Evolutionary conservation across 2,888 invertebrate species (phyloP), one percentile per base, ranked within the genome.

Genomic region (Ochropleura leucogaster): DNA sequence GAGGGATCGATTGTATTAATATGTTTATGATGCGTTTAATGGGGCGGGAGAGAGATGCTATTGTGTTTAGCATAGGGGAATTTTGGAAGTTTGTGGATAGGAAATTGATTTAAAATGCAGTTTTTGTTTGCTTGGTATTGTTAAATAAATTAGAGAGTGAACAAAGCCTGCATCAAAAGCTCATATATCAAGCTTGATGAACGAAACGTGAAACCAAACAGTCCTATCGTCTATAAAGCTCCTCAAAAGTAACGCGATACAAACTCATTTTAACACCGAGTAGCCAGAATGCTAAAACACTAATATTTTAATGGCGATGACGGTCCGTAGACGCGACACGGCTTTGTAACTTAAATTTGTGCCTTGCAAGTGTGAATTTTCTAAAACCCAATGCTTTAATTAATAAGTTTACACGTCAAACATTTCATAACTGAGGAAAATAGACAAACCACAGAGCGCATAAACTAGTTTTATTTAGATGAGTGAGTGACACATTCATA

Each of bases 11-110:
- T 79, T 87, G 82, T 84, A 73, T 57, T 67, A 71, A 71, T 80
- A 81, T 77, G 84, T 79, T 81, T 85, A 86, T 84, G 83, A 85
- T 68, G 82, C 79, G 86, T 74, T 85, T 85, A 86, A 90, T 90
- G 86, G 84, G 68, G 79, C 87, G 85, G 80, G 82, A 83, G 84
- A 81, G 82, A 86, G 84, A 68, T 68, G 79, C 79, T 86, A 87
- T 89, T 89, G 88, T 89, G 69, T 72, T 42, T 18, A 68, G 63
- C 67, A 63, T 68, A 77, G 85, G 89, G 87, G 82, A 55, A 69
- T 83, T 57, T 73, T 60, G 20, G 53, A 63, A 40, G 46, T 40
- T 1, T 77, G 59, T 60, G 63, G 62, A 53, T 68, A 64, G 51
- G 63, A 30, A 73, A 85, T 80, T 85, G 69, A 79, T 84, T 85